A percentile compares a stretch with the other conserved stretches of the same genome.
These are phyloP conservation scores for Diarsia dahlii DNA, from an alignment of 2,888 invertebrate species.

Conservation along the genomic window DNA sequence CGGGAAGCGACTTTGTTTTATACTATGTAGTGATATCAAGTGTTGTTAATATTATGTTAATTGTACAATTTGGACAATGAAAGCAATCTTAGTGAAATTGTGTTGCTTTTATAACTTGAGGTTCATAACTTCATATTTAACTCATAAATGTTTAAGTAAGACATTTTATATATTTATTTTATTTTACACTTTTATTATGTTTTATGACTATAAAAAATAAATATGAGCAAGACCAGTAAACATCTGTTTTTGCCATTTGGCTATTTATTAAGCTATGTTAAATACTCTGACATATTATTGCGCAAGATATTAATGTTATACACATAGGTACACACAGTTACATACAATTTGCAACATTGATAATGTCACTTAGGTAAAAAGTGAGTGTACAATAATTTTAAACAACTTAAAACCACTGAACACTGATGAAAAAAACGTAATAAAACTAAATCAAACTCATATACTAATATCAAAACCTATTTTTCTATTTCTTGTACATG, in stretches of 20 bases:
- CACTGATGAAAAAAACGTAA: background rate
- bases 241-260: background rate
- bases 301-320: background rate
- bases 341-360: background rate
- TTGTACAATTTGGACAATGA: background rate
- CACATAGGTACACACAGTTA: background rate
- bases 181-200: background rate
- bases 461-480: background rate
- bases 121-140: constrained; percentile 16
- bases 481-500: background rate
- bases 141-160: constrained; percentile 5
- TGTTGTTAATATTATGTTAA: background rate
- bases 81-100: background rate
- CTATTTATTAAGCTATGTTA: background rate
- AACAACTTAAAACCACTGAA: background rate
- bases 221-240: background rate
- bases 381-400: background rate
- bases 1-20: too few relatives aligned
- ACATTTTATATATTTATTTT: background rate
- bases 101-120: background rate
- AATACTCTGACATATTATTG: background rate
- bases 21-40: background rate
- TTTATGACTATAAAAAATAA: background rate
- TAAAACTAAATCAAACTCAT: background rate
- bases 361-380: background rate